A percentile compares a stretch with the other conserved stretches of the same genome.
Evolutionary conservation across 1,140 invertebrate species (phyloP).

Genomic region (Proales similis): DNA sequence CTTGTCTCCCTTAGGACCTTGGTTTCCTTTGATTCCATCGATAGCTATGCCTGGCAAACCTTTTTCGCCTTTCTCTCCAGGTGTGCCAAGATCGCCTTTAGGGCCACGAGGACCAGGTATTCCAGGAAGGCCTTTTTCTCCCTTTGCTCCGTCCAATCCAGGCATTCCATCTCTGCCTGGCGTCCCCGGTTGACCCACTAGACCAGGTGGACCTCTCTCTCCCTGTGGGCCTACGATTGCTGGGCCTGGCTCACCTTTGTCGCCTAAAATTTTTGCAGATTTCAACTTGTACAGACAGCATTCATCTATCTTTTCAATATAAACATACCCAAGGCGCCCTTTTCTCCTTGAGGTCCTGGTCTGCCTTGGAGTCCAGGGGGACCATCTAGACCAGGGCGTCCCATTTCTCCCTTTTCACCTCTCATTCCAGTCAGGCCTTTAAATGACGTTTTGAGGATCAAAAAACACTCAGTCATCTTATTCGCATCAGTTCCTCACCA

Average conservation of each 20-base stretch:
- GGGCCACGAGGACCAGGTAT: conserved; percentile 21
- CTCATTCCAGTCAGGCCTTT: background rate
- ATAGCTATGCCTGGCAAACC: conserved; percentile 14
- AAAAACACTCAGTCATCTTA: too few relatives aligned
- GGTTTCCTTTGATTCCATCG: background rate
- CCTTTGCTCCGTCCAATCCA: background rate
- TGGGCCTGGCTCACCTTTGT: too few relatives aligned
- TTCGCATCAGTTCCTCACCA: too few relatives aligned
- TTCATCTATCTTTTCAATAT: background rate
- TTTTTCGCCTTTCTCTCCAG: conserved; percentile 26
- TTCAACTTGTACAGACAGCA: background rate
- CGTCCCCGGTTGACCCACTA: conserved; percentile 37
- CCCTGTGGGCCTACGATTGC: background rate
- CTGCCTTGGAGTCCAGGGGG: background rate
- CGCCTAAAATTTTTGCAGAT: too few relatives aligned
- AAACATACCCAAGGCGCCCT: background rate
- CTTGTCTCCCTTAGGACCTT: background rate
- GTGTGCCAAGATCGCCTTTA: background rate
- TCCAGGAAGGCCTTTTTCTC: conserved; percentile 13
- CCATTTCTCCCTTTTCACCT: background rate
- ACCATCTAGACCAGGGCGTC: too few relatives aligned
- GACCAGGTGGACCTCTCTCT: conserved; percentile 11
- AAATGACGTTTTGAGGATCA: too few relatives aligned
- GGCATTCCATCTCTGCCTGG: background rate
- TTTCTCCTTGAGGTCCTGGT: background rate